phyloP scores from a whole-genome alignment of 2,797 vertebrate species.

The Lacerta bilineata region DNA sequence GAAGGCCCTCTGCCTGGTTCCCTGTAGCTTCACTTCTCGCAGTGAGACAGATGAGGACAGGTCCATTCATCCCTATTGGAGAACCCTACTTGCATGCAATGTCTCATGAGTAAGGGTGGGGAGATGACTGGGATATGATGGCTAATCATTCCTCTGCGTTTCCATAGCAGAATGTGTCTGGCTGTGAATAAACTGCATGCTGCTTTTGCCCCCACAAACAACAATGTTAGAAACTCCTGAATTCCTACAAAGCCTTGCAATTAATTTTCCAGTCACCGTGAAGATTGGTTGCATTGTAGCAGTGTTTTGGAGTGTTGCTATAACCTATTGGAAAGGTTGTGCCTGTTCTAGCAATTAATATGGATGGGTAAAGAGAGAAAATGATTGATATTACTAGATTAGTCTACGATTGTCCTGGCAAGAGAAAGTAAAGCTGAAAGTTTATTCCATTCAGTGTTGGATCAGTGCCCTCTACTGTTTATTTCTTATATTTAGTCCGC shows the following conservation, averaged over 20 bases:
- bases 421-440: not conserved
- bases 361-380: conserved; percentile 63
- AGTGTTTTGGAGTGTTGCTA: conserved; percentile 50
- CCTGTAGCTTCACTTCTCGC: no score
- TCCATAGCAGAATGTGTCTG: not conserved
- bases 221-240: conserved; percentile 35
- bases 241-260: conserved; percentile 34
- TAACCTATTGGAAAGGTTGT: conserved; percentile 64
- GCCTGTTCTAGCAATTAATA: conserved; percentile 73
- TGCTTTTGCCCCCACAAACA: not conserved
- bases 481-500: not conserved
- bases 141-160: not conserved
- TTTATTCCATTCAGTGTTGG: conserved; percentile 42
- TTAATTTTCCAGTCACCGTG: conserved; percentile 54
- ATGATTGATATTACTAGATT: conserved; percentile 71
- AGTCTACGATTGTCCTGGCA: conserved; percentile 56
- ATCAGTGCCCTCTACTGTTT: conserved; percentile 77
- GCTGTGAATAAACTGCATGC: not conserved
- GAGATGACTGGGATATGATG: not conserved
- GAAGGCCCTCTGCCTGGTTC: no score
- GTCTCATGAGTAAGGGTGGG: not conserved
- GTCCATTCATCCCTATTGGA: not conserved
- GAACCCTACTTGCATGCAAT: not conserved
- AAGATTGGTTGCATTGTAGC: conserved; percentile 31
- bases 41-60: no score